Percentiles rank a stretch among this genome's conserved stretches.
phyloP scores from a whole-genome alignment of 1,140 invertebrate species.

The Coenobita brevimanus region DNA sequence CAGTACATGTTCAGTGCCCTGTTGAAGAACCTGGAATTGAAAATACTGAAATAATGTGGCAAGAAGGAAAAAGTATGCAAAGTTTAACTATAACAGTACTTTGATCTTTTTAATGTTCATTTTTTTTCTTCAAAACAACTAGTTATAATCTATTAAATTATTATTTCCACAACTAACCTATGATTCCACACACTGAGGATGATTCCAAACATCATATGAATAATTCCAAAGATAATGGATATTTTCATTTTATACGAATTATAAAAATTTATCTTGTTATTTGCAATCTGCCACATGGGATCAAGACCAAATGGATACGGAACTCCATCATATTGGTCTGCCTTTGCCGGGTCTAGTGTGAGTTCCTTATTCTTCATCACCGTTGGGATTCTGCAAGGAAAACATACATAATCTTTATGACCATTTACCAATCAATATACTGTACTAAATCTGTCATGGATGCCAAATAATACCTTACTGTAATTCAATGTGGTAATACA shows the following conservation, averaged over 20 bases:
- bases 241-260: conserved; percentile 98
- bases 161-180: conserved; percentile 64
- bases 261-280: conserved; percentile 86
- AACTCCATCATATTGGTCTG: conserved; percentile 76
- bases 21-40: conserved; percentile 85
- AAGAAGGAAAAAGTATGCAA: too few species aligned
- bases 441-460: too few species aligned
- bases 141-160: too few species aligned
- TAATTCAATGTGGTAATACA: too few species aligned
- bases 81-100: too few species aligned
- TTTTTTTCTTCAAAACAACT: too few species aligned
- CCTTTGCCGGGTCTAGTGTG: conserved; percentile 80
- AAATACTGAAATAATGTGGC: too few species aligned
- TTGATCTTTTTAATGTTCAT: too few species aligned
- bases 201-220: conserved; percentile 94
- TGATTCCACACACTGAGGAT: conserved; percentile 77
- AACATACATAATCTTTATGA: too few species aligned
- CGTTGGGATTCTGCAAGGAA: conserved; percentile 37
- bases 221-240: conserved; percentile 92
- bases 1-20: conserved; percentile 83
- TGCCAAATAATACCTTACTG: too few species aligned
- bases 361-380: conserved; percentile 74
- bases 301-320: conserved; percentile 93
- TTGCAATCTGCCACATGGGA: conserved; percentile 87
- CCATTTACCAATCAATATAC: too few species aligned